These are phyloP conservation scores for Rhodeus uyekii DNA, from an alignment of 2,797 vertebrate genomes.

Conservation along the genomic window DNA sequence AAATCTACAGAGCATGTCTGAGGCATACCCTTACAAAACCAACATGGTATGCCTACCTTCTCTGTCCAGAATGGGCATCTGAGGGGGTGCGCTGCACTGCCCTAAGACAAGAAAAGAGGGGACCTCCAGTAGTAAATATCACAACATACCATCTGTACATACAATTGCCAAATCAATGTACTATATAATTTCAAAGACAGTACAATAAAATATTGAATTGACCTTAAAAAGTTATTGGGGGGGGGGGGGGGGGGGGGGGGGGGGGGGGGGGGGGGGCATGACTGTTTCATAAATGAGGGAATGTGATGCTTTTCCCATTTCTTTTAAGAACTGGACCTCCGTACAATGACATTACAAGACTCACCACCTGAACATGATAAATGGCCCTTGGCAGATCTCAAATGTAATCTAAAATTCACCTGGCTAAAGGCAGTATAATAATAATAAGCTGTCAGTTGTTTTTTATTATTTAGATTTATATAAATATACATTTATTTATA, in stretches of 20 bases:
- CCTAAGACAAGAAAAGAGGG: conserved; percentile 65
- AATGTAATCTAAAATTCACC: neutral
- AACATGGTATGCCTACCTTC: conserved; percentile 60
- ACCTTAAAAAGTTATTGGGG: conserved; percentile 6
- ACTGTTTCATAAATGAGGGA: conserved; percentile 18
- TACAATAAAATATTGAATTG: neutral
- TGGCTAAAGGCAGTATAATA: neutral
- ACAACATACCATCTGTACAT: conserved; percentile 39
- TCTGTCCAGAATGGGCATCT: conserved; percentile 63
- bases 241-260: too few relatives aligned
- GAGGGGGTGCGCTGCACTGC: conserved; percentile 58
- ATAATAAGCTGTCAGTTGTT: too few relatives aligned
- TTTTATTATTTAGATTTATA: too few relatives aligned
- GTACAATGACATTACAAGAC: neutral
- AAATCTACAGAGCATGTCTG: conserved; percentile 43
- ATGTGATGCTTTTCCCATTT: conserved; percentile 25
- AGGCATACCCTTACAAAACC: conserved; percentile 55
- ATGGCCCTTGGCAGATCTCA: neutral
- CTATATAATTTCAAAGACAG: neutral
- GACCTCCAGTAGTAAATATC: conserved; percentile 61
- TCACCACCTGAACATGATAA: neutral
- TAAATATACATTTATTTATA: too few relatives aligned
- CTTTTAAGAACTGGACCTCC: neutral
- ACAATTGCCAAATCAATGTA: conserved; percentile 36
- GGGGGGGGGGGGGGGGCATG: too few relatives aligned